A percentile compares a stretch with the other conserved stretches of the same genome.
These are phyloP conservation scores for Aethes cnicana DNA, from an alignment of 2,888 invertebrate genomes.

Conservation along the genomic window DNA sequence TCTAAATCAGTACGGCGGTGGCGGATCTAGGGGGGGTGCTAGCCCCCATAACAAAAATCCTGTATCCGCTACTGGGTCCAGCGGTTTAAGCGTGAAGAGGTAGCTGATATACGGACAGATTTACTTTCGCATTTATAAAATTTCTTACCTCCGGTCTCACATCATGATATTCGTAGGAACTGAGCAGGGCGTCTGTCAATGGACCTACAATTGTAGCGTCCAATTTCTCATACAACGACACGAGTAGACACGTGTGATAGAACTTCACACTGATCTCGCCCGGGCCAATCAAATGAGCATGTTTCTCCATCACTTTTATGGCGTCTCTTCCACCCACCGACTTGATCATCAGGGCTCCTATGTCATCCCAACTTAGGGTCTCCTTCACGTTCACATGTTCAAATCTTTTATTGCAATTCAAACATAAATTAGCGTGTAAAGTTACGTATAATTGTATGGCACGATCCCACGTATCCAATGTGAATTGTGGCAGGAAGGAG, in stretches of 20 bases:
- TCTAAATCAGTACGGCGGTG: no score
- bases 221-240: constrained; percentile 67
- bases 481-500: constrained; percentile 78
- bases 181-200: constrained; percentile 68
- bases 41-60: no score
- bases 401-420: constrained; percentile 83
- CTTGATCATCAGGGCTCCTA: constrained; percentile 83
- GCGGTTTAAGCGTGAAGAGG: no score
- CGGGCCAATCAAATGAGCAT: constrained; percentile 78
- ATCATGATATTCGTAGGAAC: constrained; percentile 63
- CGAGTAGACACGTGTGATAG: constrained; percentile 81
- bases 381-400: constrained; percentile 67
- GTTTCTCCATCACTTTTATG: constrained; percentile 79
- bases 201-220: constrained; percentile 57
- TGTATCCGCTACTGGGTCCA: no score
- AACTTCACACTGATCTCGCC: constrained; percentile 84
- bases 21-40: no score
- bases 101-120: no score
- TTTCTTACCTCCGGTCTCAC: constrained; percentile 63
- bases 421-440: constrained; percentile 81
- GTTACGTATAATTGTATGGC: constrained; percentile 79
- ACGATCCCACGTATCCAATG: constrained; percentile 83
- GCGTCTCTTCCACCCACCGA: constrained; percentile 83
- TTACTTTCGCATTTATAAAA: no score
- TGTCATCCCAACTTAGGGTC: constrained; percentile 83